Conservation (phyloP, 2,797 vertebrate genomes). For the Aeoliscus strigatus region DNA sequence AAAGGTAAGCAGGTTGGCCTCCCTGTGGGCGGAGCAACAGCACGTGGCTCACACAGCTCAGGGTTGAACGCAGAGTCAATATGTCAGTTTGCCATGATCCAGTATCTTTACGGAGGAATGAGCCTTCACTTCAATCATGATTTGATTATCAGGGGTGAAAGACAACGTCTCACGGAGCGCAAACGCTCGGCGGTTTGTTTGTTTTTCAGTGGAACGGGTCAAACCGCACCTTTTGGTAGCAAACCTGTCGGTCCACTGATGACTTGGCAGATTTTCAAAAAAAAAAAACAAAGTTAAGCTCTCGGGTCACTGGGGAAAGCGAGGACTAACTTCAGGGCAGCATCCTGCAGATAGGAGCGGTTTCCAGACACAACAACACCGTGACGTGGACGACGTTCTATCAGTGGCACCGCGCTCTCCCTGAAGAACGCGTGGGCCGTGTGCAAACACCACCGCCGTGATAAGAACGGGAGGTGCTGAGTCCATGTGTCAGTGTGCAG, state of each 20-base stretch:
- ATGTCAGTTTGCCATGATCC: constrained; percentile 3
- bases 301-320: too few relatives aligned
- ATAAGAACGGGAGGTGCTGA: constrained; percentile 37
- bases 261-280: too few relatives aligned
- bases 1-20: constrained; percentile 75
- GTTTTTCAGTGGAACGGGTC: constrained; percentile 31
- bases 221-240: constrained; percentile 34
- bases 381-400: constrained; percentile 30
- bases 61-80: constrained; percentile 5
- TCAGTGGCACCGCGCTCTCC: constrained; percentile 37
- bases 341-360: too few relatives aligned
- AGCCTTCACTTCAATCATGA: constrained; percentile 15
- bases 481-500: constrained; percentile 33
- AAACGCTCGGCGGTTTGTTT: constrained; percentile 48
- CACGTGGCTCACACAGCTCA: constrained; percentile 7
- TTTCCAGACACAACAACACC: too few relatives aligned
- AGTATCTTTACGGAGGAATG: constrained; percentile 9
- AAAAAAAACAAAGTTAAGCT: not conserved
- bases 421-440: constrained; percentile 31
- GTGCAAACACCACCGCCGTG: constrained; percentile 20
- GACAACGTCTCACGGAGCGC: too few relatives aligned
- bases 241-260: too few relatives aligned
- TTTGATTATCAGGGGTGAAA: constrained; percentile 14
- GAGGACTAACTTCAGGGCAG: not conserved
- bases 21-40: constrained; percentile 35